These are phyloP conservation scores for Phengaris alcon DNA, from an alignment of 2,888 invertebrate species.

Conservation along the genomic window DNA sequence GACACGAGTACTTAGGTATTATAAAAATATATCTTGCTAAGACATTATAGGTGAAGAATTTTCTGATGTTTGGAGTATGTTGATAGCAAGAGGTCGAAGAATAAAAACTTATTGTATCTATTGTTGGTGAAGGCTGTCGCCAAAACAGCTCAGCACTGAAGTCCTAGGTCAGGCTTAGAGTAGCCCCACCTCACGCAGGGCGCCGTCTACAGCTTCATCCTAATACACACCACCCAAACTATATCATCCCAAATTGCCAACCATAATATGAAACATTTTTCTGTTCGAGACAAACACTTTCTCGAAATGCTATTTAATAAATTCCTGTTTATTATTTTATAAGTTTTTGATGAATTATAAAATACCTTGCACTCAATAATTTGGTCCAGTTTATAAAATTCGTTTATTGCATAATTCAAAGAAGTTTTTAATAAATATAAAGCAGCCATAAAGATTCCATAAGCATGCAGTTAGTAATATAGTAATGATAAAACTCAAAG, in stretches of 20 bases:
- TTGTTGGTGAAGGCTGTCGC: neutral
- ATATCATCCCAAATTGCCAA: slow-evolving; percentile 20
- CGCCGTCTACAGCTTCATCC: slow-evolving; percentile 97
- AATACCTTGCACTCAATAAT: too few species aligned
- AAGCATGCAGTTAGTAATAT: slow-evolving; percentile 35
- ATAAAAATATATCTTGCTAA: too few species aligned
- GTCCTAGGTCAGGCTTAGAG: slow-evolving; percentile 77
- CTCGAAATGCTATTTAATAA: neutral
- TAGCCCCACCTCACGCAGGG: slow-evolving; percentile 95
- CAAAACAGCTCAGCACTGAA: neutral
- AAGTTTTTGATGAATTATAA: too few species aligned
- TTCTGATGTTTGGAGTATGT: neutral
- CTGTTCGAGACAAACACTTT: neutral
- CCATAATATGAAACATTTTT: neutral
- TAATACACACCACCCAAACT: slow-evolving; percentile 48
- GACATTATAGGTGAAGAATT: too few species aligned
- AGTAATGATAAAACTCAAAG: slow-evolving; percentile 32
- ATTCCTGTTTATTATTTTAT: neutral
- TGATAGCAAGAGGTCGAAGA: too few species aligned
- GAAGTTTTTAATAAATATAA: slow-evolving; percentile 6
- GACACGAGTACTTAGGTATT: too few species aligned
- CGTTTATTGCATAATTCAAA: neutral
- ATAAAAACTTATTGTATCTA: neutral
- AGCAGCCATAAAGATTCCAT: slow-evolving; percentile 27
- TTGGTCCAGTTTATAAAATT: neutral